A percentile compares a stretch with the other conserved stretches of the same genome.
Evolutionary conservation across 2,888 invertebrate genomes (phyloP).

Genomic region (Rhimphoctona megacephalus): DNA sequence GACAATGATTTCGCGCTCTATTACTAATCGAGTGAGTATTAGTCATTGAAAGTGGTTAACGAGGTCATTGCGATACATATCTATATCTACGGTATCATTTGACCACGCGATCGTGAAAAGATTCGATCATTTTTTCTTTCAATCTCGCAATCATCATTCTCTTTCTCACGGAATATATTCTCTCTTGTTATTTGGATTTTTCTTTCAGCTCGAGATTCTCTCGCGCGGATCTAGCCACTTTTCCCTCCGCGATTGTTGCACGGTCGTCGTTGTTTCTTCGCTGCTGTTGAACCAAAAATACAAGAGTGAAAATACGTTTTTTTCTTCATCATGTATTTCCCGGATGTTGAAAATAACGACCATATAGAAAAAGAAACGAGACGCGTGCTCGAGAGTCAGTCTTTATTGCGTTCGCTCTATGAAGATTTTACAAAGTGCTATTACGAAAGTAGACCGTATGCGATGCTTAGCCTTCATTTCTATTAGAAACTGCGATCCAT

Average conservation of each 20-base stretch:
- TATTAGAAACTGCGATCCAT: constrained; percentile 68
- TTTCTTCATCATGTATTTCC: not conserved
- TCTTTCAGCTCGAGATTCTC: not conserved
- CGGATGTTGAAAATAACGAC: constrained; percentile 20
- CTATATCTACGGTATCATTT: constrained; percentile 11
- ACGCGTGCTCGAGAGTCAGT: constrained; percentile 46
- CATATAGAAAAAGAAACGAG: constrained; percentile 48
- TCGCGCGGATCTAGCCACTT: not conserved
- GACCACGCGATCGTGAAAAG: constrained; percentile 51
- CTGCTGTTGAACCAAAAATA: not conserved
- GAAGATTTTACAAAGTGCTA: constrained; percentile 66
- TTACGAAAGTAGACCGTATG: constrained; percentile 67
- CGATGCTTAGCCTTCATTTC: constrained; percentile 68
- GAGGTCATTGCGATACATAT: constrained; percentile 37
- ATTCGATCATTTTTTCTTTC: constrained; percentile 40
- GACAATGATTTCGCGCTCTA: constrained; percentile 65
- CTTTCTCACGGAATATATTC: constrained; percentile 43
- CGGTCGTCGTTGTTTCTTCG: not conserved
- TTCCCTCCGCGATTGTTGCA: not conserved
- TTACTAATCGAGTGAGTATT: constrained; percentile 60
- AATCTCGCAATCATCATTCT: constrained; percentile 47
- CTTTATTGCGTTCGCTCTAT: constrained; percentile 52
- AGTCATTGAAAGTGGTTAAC: constrained; percentile 64
- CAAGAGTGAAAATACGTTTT: constrained; percentile 13
- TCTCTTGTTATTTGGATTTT: too few relatives aligned